These are phyloP conservation scores for Zygogramma bicolorata DNA, from an alignment of 2,888 invertebrate genomes.

Conservation along the genomic window DNA sequence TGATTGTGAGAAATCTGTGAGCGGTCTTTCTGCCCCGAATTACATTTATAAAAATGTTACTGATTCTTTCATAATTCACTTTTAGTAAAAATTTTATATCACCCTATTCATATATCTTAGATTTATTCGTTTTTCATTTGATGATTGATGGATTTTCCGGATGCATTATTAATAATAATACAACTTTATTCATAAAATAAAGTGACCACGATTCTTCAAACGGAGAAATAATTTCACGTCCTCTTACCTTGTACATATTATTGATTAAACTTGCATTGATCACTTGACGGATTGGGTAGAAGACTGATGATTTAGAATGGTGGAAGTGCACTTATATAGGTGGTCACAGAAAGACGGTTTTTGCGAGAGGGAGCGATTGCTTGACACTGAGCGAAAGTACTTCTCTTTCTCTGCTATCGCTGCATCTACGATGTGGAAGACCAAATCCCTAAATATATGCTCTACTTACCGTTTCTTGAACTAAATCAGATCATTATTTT, in stretches of 20 bases:
- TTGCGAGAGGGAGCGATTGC: constrained; percentile 30
- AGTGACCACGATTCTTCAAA: neutral
- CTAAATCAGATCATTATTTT: constrained; percentile 24
- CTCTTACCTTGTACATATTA: constrained; percentile 32
- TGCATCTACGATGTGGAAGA: constrained; percentile 10
- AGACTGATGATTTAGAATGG: constrained; percentile 17
- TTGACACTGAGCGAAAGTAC: constrained; percentile 47
- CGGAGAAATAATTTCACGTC: neutral
- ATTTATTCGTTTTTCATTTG: too few relatives aligned
- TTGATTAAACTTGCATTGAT: neutral
- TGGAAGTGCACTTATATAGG: constrained; percentile 32
- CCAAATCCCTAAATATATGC: constrained; percentile 37
- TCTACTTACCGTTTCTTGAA: constrained; percentile 43
- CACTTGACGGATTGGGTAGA: neutral
- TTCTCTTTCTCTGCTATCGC: constrained; percentile 33
- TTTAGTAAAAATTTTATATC: too few relatives aligned
- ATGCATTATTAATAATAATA: too few relatives aligned
- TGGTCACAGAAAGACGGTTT: constrained; percentile 17
- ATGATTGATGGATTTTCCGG: too few relatives aligned
- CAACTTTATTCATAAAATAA: too few relatives aligned
- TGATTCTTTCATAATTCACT: too few relatives aligned
- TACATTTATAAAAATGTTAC: too few relatives aligned
- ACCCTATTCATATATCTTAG: too few relatives aligned
- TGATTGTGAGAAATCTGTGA: too few relatives aligned
- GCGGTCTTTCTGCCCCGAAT: too few relatives aligned